A percentile compares a stretch with the other conserved stretches of the same genome.
These are phyloP conservation scores for Dissostichus mawsoni DNA, from an alignment of 2,113 vertebrate genomes.

Conservation along the genomic window DNA sequence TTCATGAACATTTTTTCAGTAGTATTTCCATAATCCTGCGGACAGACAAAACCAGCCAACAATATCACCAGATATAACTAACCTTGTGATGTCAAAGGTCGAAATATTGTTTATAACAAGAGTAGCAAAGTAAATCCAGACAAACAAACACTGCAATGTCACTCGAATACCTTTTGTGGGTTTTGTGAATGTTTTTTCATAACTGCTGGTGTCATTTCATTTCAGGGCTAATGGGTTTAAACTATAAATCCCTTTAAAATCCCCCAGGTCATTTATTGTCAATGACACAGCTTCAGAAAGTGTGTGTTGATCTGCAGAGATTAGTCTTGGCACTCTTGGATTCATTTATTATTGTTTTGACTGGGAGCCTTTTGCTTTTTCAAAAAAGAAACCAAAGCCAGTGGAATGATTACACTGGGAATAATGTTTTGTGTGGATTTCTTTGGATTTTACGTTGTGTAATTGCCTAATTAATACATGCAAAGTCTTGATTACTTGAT, in stretches of 20 bases:
- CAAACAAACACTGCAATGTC: background rate
- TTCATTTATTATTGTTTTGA: constrained; percentile 42
- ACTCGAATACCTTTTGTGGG: background rate
- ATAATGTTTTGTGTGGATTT: constrained; percentile 41
- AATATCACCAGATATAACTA: background rate
- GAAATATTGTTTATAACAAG: constrained; percentile 21
- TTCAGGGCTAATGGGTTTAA: constrained; percentile 28
- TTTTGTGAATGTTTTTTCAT: constrained; percentile 19
- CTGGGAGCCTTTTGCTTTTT: constrained; percentile 10
- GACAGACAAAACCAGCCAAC: too few species aligned
- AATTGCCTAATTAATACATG: constrained; percentile 70
- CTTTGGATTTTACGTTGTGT: constrained; percentile 46
- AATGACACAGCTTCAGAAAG: constrained; percentile 27
- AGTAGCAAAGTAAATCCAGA: background rate
- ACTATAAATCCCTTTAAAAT: constrained; percentile 22
- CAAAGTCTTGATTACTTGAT: constrained; percentile 72
- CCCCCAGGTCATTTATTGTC: constrained; percentile 19
- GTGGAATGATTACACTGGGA: constrained; percentile 21
- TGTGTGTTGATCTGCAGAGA: constrained; percentile 30
- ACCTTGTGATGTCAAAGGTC: background rate
- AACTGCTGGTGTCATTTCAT: constrained; percentile 26
- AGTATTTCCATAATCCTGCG: too few species aligned
- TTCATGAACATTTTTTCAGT: too few species aligned
- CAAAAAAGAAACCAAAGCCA: constrained; percentile 5
- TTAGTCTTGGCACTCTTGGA: constrained; percentile 20